A percentile compares a stretch with the other conserved stretches of the same genome.
Conservation (phyloP, 2,888 invertebrate genomes). For the Aethes cnicana region DNA sequence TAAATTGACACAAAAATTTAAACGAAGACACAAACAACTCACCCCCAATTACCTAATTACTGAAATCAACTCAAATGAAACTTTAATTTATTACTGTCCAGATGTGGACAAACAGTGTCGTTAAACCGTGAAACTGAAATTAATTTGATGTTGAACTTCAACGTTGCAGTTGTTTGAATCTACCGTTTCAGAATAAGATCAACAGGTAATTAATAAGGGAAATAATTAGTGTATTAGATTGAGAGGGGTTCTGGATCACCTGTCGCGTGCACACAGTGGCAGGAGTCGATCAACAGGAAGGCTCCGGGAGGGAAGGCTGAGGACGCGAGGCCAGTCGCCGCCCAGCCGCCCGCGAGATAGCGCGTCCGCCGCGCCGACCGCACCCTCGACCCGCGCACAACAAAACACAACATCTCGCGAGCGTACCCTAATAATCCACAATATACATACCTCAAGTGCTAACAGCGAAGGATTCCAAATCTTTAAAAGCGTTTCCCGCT, state of each 20-base stretch:
- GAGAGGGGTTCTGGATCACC: constrained; percentile 61
- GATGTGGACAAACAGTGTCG: no score
- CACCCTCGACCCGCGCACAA: constrained; percentile 28
- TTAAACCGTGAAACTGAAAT: no score
- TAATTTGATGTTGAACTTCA: no score
- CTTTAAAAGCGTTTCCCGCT: constrained; percentile 51
- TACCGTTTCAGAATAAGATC: background rate
- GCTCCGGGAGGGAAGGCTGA: constrained; percentile 38
- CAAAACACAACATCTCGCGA: constrained; percentile 12
- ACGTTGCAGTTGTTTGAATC: no score
- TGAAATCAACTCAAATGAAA: no score
- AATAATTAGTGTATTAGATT: constrained; percentile 44
- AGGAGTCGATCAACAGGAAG: constrained; percentile 65
- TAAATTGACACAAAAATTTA: no score
- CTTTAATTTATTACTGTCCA: no score
- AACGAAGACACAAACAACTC: no score
- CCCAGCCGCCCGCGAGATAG: constrained; percentile 64
- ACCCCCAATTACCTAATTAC: no score
- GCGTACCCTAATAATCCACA: background rate
- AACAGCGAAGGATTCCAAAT: constrained; percentile 51
- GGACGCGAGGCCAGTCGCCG: constrained; percentile 65
- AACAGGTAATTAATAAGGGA: constrained; percentile 6
- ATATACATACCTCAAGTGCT: constrained; percentile 58
- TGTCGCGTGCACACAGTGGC: constrained; percentile 72
- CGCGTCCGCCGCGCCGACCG: constrained; percentile 53